A percentile compares a stretch with the other conserved stretches of the same genome.
These are phyloP conservation scores for Pelusios castaneus DNA, from an alignment of 2,113 vertebrate species.

Conservation along the genomic window DNA sequence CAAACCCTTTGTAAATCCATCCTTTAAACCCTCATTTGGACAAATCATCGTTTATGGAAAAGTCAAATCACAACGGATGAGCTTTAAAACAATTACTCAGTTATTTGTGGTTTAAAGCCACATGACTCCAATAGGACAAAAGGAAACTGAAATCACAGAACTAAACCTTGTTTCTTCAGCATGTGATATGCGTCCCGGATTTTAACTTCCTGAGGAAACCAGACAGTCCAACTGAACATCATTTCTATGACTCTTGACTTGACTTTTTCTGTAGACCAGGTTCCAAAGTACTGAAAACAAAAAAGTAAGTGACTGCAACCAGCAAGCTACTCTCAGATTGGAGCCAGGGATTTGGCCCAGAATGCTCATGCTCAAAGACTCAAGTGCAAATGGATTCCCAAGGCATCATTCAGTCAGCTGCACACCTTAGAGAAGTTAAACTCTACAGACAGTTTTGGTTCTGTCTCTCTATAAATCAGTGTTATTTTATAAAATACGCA, in stretches of 20 bases:
- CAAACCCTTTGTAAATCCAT: not conserved
- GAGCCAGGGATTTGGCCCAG: not conserved
- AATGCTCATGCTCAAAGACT: not conserved
- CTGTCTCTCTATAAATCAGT: not conserved
- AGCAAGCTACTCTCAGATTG: not conserved
- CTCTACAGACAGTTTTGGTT: rapidly evolving
- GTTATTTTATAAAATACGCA: rapidly evolving
- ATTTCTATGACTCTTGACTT: slow-evolving; percentile 87
- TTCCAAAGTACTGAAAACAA: slow-evolving; percentile 83
- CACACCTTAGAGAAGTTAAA: not conserved
- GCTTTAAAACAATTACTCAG: not conserved
- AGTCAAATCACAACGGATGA: slow-evolving; percentile 17
- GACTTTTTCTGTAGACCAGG: slow-evolving; percentile 85
- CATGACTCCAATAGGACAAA: not conserved
- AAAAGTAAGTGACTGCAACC: not conserved
- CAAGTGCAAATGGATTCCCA: not conserved
- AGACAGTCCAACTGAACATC: slow-evolving; percentile 91
- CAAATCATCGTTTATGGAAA: not conserved
- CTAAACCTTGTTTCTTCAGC: slow-evolving; percentile 93
- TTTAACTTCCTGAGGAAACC: slow-evolving; percentile 92
- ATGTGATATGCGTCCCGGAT: slow-evolving; percentile 91
- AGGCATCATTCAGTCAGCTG: not conserved
- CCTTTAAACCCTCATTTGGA: not conserved
- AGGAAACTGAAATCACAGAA: slow-evolving; percentile 60
- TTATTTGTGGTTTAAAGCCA: not conserved